phyloP scores from a whole-genome alignment of 2,888 invertebrate genomes.

The Boloria euphrosyne region DNA sequence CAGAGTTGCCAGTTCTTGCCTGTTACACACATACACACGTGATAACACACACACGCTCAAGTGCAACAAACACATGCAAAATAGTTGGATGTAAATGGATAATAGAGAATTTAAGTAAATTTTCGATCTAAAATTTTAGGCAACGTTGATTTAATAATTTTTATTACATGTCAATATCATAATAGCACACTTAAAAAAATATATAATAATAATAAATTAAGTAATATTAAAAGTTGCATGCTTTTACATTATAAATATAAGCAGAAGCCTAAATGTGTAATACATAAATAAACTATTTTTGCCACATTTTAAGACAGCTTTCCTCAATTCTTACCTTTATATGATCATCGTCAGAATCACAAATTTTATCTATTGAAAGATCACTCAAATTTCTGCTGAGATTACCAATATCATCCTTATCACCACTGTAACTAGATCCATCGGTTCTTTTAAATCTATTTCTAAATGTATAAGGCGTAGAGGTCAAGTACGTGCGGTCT shows the following conservation, averaged over 20 bases:
- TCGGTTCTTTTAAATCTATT: conserved; percentile 58
- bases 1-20: conserved; percentile 90
- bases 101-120: background rate
- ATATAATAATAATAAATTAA: too few relatives aligned
- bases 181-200: too few relatives aligned
- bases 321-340: conserved; percentile 59
- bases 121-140: background rate
- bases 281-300: background rate
- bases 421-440: conserved; percentile 46
- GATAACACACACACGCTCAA: conserved; percentile 74
- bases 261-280: background rate
- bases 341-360: conserved; percentile 71
- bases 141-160: background rate
- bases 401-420: conserved; percentile 59
- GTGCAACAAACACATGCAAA: conserved; percentile 45
- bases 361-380: conserved; percentile 68
- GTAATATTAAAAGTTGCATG: too few relatives aligned
- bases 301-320: background rate
- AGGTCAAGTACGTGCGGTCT: conserved; percentile 74
- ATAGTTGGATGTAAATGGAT: conserved; percentile 8
- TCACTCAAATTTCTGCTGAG: conserved; percentile 66
- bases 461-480: conserved; percentile 69
- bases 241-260: too few relatives aligned
- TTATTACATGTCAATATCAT: too few relatives aligned
- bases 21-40: conserved; percentile 75